Evolutionary conservation across 2,888 invertebrate species (phyloP), one percentile per base, ranked within the genome.

Genomic region (Aethes cnicana): DNA sequence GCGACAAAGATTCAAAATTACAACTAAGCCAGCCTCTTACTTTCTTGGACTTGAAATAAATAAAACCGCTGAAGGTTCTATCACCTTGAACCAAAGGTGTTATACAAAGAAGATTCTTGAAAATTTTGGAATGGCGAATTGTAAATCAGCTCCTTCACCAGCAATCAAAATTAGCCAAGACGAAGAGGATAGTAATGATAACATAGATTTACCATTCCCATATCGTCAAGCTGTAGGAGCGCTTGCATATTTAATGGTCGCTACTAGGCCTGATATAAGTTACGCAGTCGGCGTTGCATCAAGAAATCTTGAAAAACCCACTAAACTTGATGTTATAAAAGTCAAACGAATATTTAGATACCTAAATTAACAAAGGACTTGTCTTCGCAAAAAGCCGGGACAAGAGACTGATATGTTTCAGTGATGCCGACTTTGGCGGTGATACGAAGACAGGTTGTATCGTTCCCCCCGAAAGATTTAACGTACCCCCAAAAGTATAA

Each of bases 171-270:
- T n/a, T 4, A 26, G n/a, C 5, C 11, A n/a, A 25, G n/a, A 25
- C 3, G 14, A 11, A n/a, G n/a, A 7, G 30, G n/a, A 30, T 2
- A 12, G 5, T 1, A 16, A 1, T 7, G 17, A 9, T 2, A 3
- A 16, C 1, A 0, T 2, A 16, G 9, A 9, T 1, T 7, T 2
- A n/a, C 1, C 3, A 2, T 36, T 36, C 36, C 36, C 23, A 2
- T 36, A 36, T 7, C 5, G 36, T 8, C 12, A 36, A 12, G 39
- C 39, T 6, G 39, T 41, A 1, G 39, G 39, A 7, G 39, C 39
- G 2, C 4, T 39, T 6, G 25, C 39, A 8, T 39, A 39, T 14
- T 9, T 39, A 0, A 25, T 25, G 39, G 16, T 25, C 6, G 39
- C 11, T 8, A 39, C 39, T 6, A 23, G 39, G 8, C 39, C 36